A percentile compares a stretch with the other conserved stretches of the same genome.
phyloP scores from a whole-genome alignment of 2,888 invertebrate species.

The Drosophila cognata region DNA sequence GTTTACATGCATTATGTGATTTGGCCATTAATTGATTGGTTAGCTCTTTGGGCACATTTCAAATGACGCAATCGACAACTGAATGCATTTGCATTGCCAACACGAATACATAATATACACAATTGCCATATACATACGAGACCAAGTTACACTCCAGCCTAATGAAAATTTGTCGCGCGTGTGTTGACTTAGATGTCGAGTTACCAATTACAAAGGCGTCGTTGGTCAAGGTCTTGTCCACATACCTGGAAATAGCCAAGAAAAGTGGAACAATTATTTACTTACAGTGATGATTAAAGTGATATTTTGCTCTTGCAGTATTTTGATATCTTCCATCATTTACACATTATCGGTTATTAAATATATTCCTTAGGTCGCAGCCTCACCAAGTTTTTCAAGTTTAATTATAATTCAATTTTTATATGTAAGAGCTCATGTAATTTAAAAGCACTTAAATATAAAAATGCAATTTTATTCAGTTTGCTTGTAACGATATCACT shows the following conservation, averaged over 20 bases:
- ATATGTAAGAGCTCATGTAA: not conserved
- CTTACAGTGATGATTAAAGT: not conserved
- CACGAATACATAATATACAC: slow-evolving; percentile 8
- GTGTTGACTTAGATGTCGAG: slow-evolving; percentile 66
- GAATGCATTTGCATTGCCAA: slow-evolving; percentile 43
- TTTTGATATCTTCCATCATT: not conserved
- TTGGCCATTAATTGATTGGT: slow-evolving; percentile 77
- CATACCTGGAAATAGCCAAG: slow-evolving; percentile 48
- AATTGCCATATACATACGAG: not conserved
- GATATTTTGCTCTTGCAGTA: not conserved
- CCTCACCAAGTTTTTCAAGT: not conserved
- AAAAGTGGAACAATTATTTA: not conserved
- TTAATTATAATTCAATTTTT: not conserved
- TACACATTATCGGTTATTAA: not conserved
- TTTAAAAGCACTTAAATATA: not conserved
- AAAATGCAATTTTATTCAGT: not conserved
- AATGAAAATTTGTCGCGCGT: slow-evolving; percentile 45
- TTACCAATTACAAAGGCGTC: slow-evolving; percentile 36
- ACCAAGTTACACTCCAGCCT: slow-evolving; percentile 37
- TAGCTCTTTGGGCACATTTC: slow-evolving; percentile 37
- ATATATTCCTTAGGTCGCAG: not conserved
- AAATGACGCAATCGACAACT: slow-evolving; percentile 57
- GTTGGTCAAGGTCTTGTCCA: slow-evolving; percentile 45
- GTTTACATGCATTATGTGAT: slow-evolving; percentile 79
- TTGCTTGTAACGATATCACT: not conserved